Evolutionary conservation across 2,113 vertebrate genomes (phyloP).

Genomic region (Dicrurus megarhynchus): DNA sequence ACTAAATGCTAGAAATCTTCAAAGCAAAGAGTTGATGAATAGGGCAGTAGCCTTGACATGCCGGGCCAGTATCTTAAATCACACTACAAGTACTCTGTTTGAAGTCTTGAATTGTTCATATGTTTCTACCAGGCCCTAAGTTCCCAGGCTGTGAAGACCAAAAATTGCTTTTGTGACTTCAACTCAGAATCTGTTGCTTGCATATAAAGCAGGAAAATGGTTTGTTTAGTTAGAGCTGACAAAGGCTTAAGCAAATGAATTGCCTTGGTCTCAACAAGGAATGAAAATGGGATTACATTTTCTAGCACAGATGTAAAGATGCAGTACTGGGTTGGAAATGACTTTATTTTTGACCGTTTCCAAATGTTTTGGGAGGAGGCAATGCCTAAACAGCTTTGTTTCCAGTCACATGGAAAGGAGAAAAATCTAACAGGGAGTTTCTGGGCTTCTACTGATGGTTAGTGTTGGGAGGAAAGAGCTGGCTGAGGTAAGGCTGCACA

Average conservation of each 20-base stretch:
- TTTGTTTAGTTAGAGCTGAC: conserved; percentile 24
- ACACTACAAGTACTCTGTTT: neutral
- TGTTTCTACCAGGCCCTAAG: neutral
- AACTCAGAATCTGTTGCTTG: neutral
- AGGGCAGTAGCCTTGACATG: conserved; percentile 20
- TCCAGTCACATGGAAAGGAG: neutral
- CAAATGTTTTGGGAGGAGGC: neutral
- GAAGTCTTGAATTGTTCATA: conserved; percentile 24
- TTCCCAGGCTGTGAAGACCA: neutral
- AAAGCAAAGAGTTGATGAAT: conserved; percentile 34
- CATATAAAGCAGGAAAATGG: neutral
- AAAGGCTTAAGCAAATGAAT: neutral
- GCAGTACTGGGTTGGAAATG: neutral
- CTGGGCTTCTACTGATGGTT: neutral
- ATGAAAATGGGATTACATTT: neutral
- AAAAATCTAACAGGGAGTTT: neutral
- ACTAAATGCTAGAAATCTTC: conserved; percentile 41
- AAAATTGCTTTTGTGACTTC: neutral
- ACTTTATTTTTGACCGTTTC: neutral
- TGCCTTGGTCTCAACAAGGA: neutral
- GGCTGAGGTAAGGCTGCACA: neutral
- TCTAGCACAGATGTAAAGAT: neutral
- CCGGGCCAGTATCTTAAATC: conserved; percentile 5
- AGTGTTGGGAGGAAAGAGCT: neutral
- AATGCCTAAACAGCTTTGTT: neutral